These are phyloP conservation scores for Ibidorhyncha struthersii DNA, from an alignment of 2,113 vertebrate genomes.

Conservation along the genomic window DNA sequence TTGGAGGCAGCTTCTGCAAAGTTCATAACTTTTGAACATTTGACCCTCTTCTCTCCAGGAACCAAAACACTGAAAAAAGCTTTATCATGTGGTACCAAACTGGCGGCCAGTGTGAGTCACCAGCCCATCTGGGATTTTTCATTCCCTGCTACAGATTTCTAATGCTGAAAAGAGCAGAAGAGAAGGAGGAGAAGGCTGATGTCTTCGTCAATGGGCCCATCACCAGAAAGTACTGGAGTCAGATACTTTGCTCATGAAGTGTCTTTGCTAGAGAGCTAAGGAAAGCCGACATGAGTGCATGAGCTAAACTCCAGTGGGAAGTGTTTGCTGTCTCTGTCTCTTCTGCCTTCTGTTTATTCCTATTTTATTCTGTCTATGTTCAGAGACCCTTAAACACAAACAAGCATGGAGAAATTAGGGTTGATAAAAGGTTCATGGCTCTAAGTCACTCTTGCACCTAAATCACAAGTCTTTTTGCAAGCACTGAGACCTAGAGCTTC, in stretches of 20 bases:
- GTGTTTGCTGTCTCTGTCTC: background rate
- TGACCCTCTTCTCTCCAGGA: slow-evolving; percentile 1
- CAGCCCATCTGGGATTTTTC: background rate
- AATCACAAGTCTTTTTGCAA: background rate
- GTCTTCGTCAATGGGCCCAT: background rate
- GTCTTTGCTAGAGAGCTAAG: background rate
- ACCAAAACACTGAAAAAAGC: background rate
- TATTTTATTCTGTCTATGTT: background rate
- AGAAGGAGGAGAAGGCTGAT: background rate
- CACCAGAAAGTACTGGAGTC: background rate
- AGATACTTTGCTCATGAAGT: background rate
- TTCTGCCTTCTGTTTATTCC: background rate
- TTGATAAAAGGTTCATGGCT: background rate
- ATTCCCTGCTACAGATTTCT: background rate
- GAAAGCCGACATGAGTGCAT: background rate
- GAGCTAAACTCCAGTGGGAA: background rate
- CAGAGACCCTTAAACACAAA: background rate
- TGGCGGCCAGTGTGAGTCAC: background rate
- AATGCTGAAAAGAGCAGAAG: background rate
- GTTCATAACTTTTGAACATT: background rate
- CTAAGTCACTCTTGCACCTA: background rate
- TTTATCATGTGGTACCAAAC: background rate
- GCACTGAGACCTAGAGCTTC: background rate
- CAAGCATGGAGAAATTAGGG: background rate
- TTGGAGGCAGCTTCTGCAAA: background rate